phyloP scores from a whole-genome alignment of 2,113 vertebrate genomes.

The Azemiops feae region DNA sequence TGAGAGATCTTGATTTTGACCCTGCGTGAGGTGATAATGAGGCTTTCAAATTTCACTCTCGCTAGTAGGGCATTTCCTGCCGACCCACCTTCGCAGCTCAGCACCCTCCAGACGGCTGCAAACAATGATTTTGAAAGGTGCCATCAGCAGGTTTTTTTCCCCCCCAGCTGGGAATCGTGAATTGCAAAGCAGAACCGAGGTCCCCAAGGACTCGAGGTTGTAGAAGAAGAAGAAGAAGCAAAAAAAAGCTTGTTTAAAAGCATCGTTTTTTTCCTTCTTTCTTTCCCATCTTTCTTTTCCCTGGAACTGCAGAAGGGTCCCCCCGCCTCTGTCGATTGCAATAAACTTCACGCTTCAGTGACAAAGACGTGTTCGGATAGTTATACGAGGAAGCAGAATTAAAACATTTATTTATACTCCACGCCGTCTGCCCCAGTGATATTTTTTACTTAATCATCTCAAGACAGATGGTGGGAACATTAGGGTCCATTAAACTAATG shows the following conservation, averaged over 20 bases:
- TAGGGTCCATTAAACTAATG: conserved; percentile 66
- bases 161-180: not conserved
- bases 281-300: no score
- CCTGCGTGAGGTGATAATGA: not conserved
- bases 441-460: conserved; percentile 68
- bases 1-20: not conserved
- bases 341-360: not conserved
- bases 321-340: not conserved
- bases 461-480: conserved; percentile 63
- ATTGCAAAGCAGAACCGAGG: not conserved
- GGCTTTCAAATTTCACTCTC: not conserved
- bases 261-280: rapidly evolving
- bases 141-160: not conserved
- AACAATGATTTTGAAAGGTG: not conserved
- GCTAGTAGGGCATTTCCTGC: not conserved
- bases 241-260: not conserved
- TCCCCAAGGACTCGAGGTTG: no score
- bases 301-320: not conserved
- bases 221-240: rapidly evolving
- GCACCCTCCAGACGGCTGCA: not conserved
- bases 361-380: conserved; percentile 21
- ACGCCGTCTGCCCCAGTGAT: conserved; percentile 60
- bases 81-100: no score
- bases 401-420: conserved; percentile 64
- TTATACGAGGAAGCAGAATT: conserved; percentile 43